Percentiles rank a stretch among this genome's conserved stretches.
Conservation (phyloP, 2,888 invertebrate genomes). For the Apodemia hepburni region DNA sequence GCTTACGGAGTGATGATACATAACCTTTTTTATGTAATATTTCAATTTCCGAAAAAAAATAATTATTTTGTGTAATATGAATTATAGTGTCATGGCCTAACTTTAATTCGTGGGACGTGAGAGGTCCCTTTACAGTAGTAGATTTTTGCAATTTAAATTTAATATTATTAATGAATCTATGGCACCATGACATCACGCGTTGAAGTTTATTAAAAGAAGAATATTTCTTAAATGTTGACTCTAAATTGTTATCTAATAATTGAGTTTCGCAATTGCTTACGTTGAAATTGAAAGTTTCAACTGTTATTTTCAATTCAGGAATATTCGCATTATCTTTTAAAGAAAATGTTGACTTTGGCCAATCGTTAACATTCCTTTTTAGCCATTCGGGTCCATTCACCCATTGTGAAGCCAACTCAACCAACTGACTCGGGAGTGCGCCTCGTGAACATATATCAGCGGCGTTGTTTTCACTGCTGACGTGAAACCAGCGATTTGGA, state of each 20-base stretch:
- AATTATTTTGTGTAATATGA: background rate
- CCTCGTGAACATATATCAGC: background rate
- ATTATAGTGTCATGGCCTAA: background rate
- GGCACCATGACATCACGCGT: slow-evolving; percentile 19
- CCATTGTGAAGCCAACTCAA: background rate
- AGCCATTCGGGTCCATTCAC: background rate
- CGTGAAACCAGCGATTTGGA: background rate
- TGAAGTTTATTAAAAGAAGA: background rate
- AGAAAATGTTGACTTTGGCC: background rate
- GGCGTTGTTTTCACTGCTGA: background rate
- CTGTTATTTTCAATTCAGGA: background rate
- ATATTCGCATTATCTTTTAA: background rate
- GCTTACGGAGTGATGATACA: slow-evolving; percentile 8
- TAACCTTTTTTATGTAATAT: background rate
- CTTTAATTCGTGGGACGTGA: background rate
- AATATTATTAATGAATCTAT: slow-evolving; percentile 13
- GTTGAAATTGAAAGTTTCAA: background rate
- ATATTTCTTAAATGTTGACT: background rate
- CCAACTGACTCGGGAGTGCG: background rate
- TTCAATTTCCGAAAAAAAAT: background rate
- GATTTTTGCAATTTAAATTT: background rate
- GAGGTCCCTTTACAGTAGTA: background rate
- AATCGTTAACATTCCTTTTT: background rate
- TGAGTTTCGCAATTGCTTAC: background rate
- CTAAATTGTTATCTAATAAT: background rate